A percentile compares a stretch with the other conserved stretches of the same genome.
phyloP scores from a whole-genome alignment of 2,113 vertebrate species.

The Protobothrops flavoviridis region DNA sequence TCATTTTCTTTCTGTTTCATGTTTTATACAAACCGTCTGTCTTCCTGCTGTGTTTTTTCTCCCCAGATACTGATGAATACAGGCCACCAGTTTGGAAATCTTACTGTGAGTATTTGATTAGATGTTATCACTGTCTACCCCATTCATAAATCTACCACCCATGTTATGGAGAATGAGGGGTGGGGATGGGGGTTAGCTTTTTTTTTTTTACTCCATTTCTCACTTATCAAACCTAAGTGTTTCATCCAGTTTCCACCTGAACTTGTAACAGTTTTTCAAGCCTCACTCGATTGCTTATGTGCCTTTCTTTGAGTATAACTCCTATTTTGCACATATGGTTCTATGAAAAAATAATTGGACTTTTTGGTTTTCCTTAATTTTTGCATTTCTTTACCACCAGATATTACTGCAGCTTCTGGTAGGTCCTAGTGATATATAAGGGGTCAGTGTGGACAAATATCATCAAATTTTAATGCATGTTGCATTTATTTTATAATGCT shows the following conservation, averaged over 20 bases:
- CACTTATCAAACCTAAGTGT: background rate
- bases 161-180: background rate
- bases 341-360: background rate
- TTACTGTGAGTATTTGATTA: constrained; percentile 79
- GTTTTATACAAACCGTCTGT: constrained; percentile 9
- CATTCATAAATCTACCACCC: background rate
- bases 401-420: background rate
- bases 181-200: background rate
- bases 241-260: background rate
- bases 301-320: background rate
- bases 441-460: background rate
- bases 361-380: background rate
- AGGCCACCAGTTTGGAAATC: constrained; percentile 91
- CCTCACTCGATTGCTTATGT: background rate
- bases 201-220: background rate
- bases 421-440: background rate
- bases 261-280: background rate
- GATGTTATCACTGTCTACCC: background rate
- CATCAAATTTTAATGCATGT: background rate
- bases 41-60: constrained; percentile 17
- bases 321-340: background rate
- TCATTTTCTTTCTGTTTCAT: background rate
- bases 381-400: background rate
- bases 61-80: constrained; percentile 89
- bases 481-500: background rate